phyloP scores from a whole-genome alignment of 2,888 invertebrate species.

The Sinodicranocentrus sp. region DNA sequence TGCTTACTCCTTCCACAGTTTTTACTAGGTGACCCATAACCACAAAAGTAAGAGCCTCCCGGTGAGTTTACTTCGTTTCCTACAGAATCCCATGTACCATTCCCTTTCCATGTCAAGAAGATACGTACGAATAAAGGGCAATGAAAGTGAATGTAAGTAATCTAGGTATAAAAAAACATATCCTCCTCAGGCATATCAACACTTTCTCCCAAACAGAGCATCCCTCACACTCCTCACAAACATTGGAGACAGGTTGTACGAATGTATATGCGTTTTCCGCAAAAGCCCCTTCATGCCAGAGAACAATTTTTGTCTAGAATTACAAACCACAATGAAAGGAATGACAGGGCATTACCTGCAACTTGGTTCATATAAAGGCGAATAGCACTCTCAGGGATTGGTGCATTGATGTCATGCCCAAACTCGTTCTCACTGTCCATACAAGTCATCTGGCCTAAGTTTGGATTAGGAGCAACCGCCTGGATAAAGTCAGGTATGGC shows the following conservation, averaged over 20 bases:
- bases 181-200: constrained; percentile 1
- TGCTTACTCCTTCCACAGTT: background rate
- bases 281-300: background rate
- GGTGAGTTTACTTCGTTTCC: too few relatives aligned
- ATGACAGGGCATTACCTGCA: constrained; percentile 66
- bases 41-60: constrained; percentile 46
- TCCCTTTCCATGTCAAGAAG: too few relatives aligned
- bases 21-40: constrained; percentile 19
- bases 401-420: constrained; percentile 50
- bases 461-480: constrained; percentile 57
- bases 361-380: constrained; percentile 76
- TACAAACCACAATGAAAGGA: constrained; percentile 11
- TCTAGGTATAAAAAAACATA: background rate
- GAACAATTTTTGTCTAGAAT: background rate
- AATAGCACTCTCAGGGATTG: constrained; percentile 70
- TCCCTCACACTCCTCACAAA: too few relatives aligned
- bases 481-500: constrained; percentile 75
- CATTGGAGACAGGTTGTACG: too few relatives aligned
- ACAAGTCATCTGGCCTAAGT: constrained; percentile 56
- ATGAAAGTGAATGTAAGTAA: constrained; percentile 3
- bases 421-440: constrained; percentile 48
- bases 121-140: background rate
- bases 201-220: too few relatives aligned
- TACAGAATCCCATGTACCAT: too few relatives aligned
- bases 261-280: too few relatives aligned